phyloP scores from a whole-genome alignment of 2,888 invertebrate genomes.

The Graphium colonna region DNA sequence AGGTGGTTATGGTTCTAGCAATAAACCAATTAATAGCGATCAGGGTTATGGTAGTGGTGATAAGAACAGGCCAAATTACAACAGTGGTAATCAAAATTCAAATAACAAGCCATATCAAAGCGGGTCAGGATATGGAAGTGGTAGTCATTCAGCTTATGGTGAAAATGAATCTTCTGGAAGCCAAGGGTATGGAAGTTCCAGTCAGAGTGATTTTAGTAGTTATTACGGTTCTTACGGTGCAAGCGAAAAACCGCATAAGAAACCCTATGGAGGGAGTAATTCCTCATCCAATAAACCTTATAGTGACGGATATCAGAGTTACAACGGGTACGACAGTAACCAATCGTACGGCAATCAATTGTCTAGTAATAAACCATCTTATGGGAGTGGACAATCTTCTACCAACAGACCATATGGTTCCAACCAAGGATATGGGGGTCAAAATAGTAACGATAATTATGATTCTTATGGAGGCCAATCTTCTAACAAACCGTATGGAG shows the following conservation, averaged over 20 bases:
- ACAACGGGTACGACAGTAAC: constrained; percentile 13
- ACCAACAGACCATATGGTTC: constrained; percentile 12
- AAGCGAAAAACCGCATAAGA: constrained; percentile 9
- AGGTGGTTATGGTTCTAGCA: constrained; percentile 23
- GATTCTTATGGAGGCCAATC: constrained; percentile 27
- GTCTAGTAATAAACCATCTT: constrained; percentile 16
- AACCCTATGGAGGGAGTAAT: constrained; percentile 8
- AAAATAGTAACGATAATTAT: constrained; percentile 15
- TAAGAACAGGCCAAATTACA: constrained; percentile 16
- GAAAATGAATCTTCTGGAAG: constrained; percentile 2
- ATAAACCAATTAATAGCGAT: constrained; percentile 22
- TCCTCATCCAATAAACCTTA: constrained; percentile 1
- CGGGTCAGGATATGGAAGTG: constrained; percentile 18
- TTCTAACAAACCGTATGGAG: constrained; percentile 27
- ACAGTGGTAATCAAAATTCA: constrained; percentile 6
- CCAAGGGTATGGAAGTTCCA: constrained; percentile 14
- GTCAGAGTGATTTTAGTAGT: constrained; percentile 3
- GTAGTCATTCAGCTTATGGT: constrained; percentile 8
- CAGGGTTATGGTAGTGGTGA: constrained; percentile 23
- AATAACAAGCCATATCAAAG: constrained; percentile 11
- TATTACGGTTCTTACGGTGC: constrained; percentile 10
- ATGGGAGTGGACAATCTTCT: constrained; percentile 24
- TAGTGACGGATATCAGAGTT: constrained; percentile 5
- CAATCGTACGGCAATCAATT: constrained; percentile 25
- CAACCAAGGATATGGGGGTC: constrained; percentile 19